Conservation (phyloP, 2,888 invertebrate species). For the Seira ritae region DNA sequence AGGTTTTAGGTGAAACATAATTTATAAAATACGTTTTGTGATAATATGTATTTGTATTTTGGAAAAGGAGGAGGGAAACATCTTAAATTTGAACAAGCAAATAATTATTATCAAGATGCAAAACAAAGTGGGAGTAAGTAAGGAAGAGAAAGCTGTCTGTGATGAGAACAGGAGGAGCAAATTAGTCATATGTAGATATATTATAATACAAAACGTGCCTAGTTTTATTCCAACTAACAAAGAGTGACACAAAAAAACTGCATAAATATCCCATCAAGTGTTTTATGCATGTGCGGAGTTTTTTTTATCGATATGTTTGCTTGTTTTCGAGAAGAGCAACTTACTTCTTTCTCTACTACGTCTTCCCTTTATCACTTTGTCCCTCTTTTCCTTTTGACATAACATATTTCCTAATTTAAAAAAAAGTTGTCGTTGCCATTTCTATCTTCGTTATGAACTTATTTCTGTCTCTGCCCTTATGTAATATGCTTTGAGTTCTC, state of each 20-base stretch:
- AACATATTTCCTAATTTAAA: conserved; percentile 20
- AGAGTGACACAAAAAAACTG: neutral
- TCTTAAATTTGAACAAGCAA: neutral
- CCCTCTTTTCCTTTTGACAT: conserved; percentile 2
- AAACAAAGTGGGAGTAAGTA: neutral
- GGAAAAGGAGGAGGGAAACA: neutral
- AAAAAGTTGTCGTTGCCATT: conserved; percentile 5
- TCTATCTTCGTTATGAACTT: conserved; percentile 9
- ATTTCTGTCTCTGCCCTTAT: conserved; percentile 6
- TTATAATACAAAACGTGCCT: neutral
- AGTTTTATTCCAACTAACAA: neutral
- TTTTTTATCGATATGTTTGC: conserved; percentile 33
- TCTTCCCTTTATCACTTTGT: conserved; percentile 19
- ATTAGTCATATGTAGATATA: neutral
- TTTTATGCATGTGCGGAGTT: neutral
- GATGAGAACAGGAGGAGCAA: neutral
- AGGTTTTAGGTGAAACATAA: no score
- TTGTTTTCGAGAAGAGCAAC: neutral
- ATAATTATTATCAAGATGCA: neutral
- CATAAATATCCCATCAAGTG: conserved; percentile 14
- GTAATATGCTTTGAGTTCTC: neutral
- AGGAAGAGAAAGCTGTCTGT: neutral
- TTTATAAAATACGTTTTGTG: no score
- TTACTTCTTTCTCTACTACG: neutral
- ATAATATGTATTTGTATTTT: neutral